Percentiles rank a stretch among this genome's conserved stretches.
Conservation (phyloP, 1,140 invertebrate species). For the Saccostrea echinata region DNA sequence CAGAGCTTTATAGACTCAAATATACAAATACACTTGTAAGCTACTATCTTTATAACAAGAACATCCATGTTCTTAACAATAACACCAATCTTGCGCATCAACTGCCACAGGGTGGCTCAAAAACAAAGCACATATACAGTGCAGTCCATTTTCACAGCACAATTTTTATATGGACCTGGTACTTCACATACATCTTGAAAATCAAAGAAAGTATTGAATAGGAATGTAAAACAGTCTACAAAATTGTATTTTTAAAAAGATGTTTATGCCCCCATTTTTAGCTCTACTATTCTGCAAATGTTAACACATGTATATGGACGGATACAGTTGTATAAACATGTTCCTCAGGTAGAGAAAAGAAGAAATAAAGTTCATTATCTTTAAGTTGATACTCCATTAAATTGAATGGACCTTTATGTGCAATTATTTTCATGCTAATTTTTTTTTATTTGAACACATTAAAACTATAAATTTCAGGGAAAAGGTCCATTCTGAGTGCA, state of each 20-base stretch:
- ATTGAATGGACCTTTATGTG: not conserved
- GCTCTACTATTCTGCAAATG: too few relatives aligned
- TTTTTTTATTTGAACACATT: not conserved
- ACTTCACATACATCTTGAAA: too few relatives aligned
- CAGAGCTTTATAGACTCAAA: not conserved
- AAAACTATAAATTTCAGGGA: not conserved
- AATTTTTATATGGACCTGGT: not conserved
- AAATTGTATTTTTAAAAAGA: too few relatives aligned
- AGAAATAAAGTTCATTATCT: too few relatives aligned
- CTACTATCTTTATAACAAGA: not conserved
- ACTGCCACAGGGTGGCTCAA: not conserved
- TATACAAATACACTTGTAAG: not conserved
- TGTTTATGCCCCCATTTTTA: too few relatives aligned
- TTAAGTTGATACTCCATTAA: not conserved
- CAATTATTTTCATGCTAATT: not conserved
- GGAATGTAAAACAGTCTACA: too few relatives aligned
- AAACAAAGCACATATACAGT: not conserved
- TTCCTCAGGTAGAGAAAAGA: too few relatives aligned
- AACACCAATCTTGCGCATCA: not conserved
- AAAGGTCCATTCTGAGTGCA: not conserved
- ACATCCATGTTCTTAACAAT: too few relatives aligned
- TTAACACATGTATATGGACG: too few relatives aligned
- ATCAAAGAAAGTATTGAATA: too few relatives aligned
- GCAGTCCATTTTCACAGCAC: not conserved
- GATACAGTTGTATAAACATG: too few relatives aligned